Evolutionary conservation across 2,113 vertebrate species (phyloP), one percentile per base, ranked within the genome.

Genomic region (Nothocercus nigrocapillus): DNA sequence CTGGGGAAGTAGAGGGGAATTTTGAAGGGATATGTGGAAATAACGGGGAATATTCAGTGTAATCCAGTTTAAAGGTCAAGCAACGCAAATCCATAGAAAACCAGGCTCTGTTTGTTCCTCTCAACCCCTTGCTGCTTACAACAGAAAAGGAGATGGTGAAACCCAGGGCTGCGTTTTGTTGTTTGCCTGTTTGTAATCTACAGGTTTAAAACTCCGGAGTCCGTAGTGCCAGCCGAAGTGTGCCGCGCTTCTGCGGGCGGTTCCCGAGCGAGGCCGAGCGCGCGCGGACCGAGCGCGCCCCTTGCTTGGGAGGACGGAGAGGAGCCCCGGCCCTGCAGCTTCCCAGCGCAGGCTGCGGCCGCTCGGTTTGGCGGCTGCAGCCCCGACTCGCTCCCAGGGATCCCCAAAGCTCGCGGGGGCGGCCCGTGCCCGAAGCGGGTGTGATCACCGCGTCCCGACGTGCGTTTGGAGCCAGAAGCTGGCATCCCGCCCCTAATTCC

Each of bases 1-100:
- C 20, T 47, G 75, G 40, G 53, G 49, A 82, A 76, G 27, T 30
- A 42, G 32, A 91, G 69, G 49, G 22, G 40, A 70, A 66, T 82
- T 88, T 89, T 88, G 75, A 90, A 88, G 68, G 49, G 74, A 19
- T 83, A 63, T 34, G 40, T 85, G 68, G 45, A 85, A 93, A 73
- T 89, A 7, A 45, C 36, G 36, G 79, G 63, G 51, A 85, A 44
- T 28, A 21, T 74, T 88, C 28, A 19, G 20, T 30, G 15, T 88
- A 70, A 70, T 80, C 13, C 25, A 59, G 40, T 82, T 73, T 73
- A 94, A 88, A 18, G 4, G n/a, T 79, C 66, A 83, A 5, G 77
- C 1, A 3, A 17, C 75, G 67, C 34, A 82, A 73, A 88, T 62
- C 18, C 82, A 16, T 44, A 68, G 82, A 77, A 93, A 88, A 79